Percentiles rank a stretch among this genome's conserved stretches.
phyloP scores from a whole-genome alignment of 2,797 vertebrate species.

The Triplophysa bombifrons region DNA sequence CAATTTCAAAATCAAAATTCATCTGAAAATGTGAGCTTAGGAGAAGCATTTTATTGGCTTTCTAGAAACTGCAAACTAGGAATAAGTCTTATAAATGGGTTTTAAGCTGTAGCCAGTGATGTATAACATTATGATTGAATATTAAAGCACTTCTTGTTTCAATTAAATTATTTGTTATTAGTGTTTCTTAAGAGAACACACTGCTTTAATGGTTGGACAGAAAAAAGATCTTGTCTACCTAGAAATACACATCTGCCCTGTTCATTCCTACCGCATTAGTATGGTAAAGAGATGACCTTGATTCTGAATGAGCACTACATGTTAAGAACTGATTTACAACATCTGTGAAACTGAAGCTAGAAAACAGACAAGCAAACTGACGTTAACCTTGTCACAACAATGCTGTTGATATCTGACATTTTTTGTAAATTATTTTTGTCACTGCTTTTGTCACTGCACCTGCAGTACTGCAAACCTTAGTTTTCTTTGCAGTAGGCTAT shows the following conservation, averaged over 20 bases:
- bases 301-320: slow-evolving; percentile 1
- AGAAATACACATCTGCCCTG: background rate
- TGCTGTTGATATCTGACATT: background rate
- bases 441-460: too few species aligned
- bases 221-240: background rate
- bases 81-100: background rate
- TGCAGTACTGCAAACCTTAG: too few species aligned
- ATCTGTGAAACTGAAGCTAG: background rate
- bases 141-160: too few species aligned
- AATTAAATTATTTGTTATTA: too few species aligned
- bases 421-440: too few species aligned
- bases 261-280: background rate
- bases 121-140: background rate
- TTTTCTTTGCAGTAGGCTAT: too few species aligned
- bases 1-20: background rate
- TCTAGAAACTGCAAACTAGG: background rate
- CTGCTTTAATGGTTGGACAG: background rate
- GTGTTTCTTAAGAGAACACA: too few species aligned
- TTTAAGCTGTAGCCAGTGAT: background rate
- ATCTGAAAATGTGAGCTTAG: background rate
- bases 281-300: background rate
- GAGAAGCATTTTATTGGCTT: background rate
- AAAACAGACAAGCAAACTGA: background rate
- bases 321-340: background rate
- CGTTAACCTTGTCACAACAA: background rate